Conservation (phyloP, 2,888 invertebrate species). For the Epinotia bilunana region DNA sequence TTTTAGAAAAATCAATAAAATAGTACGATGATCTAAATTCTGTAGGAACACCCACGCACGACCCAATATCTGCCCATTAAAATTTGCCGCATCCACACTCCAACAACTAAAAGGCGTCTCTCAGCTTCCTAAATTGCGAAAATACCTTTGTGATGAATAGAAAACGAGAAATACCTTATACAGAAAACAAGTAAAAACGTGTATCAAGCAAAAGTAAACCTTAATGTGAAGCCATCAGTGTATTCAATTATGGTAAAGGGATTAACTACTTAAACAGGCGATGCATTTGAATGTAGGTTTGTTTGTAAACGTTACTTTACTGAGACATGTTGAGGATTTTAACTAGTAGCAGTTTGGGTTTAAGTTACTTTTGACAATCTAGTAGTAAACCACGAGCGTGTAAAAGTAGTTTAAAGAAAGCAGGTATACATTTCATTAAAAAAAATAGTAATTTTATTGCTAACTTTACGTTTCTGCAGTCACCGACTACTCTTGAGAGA, state of each 20-base stretch:
- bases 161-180: conserved; percentile 23
- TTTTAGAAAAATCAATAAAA: too few species aligned
- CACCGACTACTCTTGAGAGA: too few species aligned
- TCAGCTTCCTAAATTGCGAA: conserved; percentile 37
- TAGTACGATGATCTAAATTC: not conserved
- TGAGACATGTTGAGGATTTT: conserved; percentile 1
- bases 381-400: not conserved
- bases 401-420: not conserved
- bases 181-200: not conserved
- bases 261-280: not conserved
- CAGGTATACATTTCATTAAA: not conserved
- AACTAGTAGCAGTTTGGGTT: not conserved
- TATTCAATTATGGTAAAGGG: not conserved
- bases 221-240: not conserved
- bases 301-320: conserved; percentile 25
- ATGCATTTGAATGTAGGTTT: conserved; percentile 18
- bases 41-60: not conserved
- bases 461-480: too few species aligned
- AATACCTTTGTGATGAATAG: conserved; percentile 30
- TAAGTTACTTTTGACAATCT: not conserved
- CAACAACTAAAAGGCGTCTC: not conserved
- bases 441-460: too few species aligned
- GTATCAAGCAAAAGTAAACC: not conserved
- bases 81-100: conserved; percentile 16
- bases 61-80: not conserved